Evolutionary conservation across 1,140 invertebrate species (phyloP), one percentile per base, ranked within the genome.

Genomic region (Dryas iulia): DNA sequence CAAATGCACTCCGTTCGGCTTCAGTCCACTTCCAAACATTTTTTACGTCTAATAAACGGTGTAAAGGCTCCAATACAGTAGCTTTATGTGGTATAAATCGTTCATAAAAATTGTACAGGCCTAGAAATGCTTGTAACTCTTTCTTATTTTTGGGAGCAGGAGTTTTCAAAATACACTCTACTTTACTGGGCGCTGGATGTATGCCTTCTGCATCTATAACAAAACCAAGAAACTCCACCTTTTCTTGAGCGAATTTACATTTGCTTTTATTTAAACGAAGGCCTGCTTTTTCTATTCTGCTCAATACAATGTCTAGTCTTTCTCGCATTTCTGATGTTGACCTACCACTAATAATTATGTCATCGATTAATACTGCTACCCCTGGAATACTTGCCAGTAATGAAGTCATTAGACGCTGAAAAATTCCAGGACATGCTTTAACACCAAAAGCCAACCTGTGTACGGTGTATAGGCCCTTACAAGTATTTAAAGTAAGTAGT

Each of bases 371-470:
- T 6, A 68, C 61, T 35, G 69, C 69, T 3, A 83, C 73, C 0
- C 79, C 80, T 25, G 30, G 10, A 7, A 89, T 76, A 2, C 77
- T 77, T 18, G 73, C 68, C n/a, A 88, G 52, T 26, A 82, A 35
- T 6, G 72, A 64, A 31, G 90, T 81, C 76, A 89, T 83, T n/a
- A 80, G 31, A 12, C 76, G 53, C 59, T 89, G 80, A 60, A 82
- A 93, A 26, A 92, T 92, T 23, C 84, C 89, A 25, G 88, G 90
- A 33, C 83, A 83, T n/a, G 83, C 79, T 25, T 82, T 78, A 6
- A 93, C 81, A 2, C 93, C 92, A 77, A 92, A 93, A 8, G 85
- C 83, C 66, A 94, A 65, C 3, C 92, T 60, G 26, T 89, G 90
- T 14, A 92, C 89, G 6, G 76, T 69, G 72, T 85, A 93, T n/a